These are phyloP conservation scores for Mobula hypostoma DNA, from an alignment of 2,113 vertebrate genomes.

Conservation along the genomic window DNA sequence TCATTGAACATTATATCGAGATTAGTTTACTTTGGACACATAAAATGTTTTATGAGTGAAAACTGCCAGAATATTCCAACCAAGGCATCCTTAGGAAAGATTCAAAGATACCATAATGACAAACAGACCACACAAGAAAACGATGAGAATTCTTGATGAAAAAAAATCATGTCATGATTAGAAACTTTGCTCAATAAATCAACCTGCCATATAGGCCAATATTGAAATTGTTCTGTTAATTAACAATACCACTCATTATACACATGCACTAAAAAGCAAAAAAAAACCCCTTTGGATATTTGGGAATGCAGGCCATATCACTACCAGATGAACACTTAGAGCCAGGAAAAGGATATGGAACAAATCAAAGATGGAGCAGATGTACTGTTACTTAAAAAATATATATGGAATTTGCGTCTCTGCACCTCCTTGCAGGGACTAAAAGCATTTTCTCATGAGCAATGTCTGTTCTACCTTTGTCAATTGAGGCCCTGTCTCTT, in stretches of 20 bases:
- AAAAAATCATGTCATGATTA: background rate
- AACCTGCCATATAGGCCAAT: background rate
- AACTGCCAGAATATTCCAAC: background rate
- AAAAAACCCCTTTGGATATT: background rate
- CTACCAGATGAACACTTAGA: background rate
- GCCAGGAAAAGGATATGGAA: background rate
- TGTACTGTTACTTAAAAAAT: background rate
- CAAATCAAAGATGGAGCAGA: background rate
- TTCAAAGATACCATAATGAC: constrained; percentile 8
- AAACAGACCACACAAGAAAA: constrained; percentile 16
- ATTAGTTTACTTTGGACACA: background rate
- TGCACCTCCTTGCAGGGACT: background rate
- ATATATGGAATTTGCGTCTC: background rate
- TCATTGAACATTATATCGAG: background rate
- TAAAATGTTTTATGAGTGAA: background rate
- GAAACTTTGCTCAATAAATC: background rate
- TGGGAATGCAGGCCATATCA: background rate
- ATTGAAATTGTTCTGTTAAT: background rate
- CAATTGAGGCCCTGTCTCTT: background rate
- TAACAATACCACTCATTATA: background rate
- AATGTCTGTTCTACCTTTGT: background rate
- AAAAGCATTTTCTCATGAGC: background rate
- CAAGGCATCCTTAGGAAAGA: background rate
- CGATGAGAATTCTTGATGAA: background rate
- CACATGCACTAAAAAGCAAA: background rate